These are phyloP conservation scores for Meriones unguiculatus DNA, from an alignment of 2,113 vertebrate genomes.

Conservation along the genomic window DNA sequence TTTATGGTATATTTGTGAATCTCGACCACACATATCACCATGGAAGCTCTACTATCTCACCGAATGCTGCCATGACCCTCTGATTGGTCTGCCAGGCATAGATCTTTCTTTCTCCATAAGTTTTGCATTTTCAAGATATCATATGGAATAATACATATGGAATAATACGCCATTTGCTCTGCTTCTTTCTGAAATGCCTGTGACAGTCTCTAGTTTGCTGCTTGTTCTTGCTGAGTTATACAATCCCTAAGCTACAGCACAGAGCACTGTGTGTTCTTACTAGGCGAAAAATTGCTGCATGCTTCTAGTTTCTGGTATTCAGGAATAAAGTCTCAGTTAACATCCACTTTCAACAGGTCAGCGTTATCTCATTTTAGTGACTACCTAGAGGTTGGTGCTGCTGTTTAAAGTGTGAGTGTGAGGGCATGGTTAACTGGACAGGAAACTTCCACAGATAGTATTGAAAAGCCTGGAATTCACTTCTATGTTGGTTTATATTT, in stretches of 20 bases:
- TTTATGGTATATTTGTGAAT: background rate
- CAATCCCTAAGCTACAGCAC: background rate
- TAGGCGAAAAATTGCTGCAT: background rate
- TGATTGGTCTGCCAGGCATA: background rate
- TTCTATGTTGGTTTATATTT: background rate
- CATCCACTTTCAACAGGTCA: background rate
- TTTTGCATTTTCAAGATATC: slow-evolving; percentile 3
- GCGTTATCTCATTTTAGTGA: background rate
- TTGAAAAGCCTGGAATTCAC: background rate
- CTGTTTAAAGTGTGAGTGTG: background rate
- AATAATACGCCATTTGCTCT: background rate
- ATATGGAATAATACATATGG: background rate
- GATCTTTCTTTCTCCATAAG: background rate
- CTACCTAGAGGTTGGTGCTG: background rate
- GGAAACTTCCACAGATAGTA: background rate
- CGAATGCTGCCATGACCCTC: background rate
- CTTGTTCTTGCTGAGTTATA: background rate
- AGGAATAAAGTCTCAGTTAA: background rate
- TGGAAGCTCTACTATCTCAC: background rate
- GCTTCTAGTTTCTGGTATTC: background rate
- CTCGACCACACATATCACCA: background rate
- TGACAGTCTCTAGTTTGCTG: background rate
- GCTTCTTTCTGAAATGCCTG: background rate
- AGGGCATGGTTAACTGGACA: background rate
- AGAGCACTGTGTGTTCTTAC: background rate